phyloP scores from a whole-genome alignment of 2,113 vertebrate species.

The Rhynchomys soricoides region DNA sequence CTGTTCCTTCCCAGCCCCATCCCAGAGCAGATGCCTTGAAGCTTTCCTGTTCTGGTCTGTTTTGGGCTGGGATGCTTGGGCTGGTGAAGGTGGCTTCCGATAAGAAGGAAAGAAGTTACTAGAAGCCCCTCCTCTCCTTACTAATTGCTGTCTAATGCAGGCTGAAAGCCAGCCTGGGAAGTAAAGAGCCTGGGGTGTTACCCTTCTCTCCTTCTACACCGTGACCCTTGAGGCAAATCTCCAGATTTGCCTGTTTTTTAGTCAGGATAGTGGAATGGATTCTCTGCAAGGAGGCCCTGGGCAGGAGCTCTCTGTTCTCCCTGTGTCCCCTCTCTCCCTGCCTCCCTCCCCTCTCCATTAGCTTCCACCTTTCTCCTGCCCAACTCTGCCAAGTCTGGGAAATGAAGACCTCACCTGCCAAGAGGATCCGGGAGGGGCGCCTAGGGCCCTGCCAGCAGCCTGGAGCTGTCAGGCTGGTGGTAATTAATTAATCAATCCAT shows the following conservation, averaged over 20 bases:
- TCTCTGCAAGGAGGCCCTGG: background rate
- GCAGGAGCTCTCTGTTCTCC: background rate
- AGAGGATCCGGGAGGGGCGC: conserved; percentile 59
- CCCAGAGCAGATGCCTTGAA: background rate
- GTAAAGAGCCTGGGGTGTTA: background rate
- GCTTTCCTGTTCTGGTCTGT: background rate
- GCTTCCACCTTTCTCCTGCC: background rate
- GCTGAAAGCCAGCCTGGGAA: background rate
- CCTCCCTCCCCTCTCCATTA: background rate
- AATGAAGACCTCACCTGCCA: conserved; percentile 81
- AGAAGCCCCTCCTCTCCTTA: background rate
- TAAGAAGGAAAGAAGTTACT: background rate
- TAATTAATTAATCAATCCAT: conserved; percentile 78
- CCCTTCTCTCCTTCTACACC: background rate
- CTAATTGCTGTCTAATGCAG: background rate
- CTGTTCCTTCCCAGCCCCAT: background rate
- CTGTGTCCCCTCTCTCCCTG: background rate
- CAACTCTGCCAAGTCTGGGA: conserved; percentile 42
- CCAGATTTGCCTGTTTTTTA: background rate
- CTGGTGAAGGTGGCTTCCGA: background rate
- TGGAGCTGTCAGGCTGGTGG: conserved; percentile 61
- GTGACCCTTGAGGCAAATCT: background rate
- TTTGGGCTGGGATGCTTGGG: background rate
- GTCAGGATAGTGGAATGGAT: background rate
- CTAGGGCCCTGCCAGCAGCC: conserved; percentile 50